Conservation (phyloP, 2,888 invertebrate species). For the Coremacera marginata region DNA sequence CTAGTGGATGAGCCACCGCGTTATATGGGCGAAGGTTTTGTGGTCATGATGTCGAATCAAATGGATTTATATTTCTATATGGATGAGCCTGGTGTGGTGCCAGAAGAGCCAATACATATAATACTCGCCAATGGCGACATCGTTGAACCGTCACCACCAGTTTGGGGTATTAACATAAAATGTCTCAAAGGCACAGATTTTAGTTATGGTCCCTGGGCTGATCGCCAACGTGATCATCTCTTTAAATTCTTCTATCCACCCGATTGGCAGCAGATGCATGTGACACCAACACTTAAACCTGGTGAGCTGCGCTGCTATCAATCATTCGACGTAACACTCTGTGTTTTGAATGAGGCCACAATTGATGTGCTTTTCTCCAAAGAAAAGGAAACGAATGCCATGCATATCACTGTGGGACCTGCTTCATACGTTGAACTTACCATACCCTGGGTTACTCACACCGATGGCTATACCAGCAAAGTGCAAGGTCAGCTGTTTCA, state of each 20-base stretch:
- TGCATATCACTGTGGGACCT: conserved; percentile 94
- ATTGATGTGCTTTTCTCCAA: conserved; percentile 97
- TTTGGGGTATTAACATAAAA: conserved; percentile 96
- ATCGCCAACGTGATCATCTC: conserved; percentile 93
- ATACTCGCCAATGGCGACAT: conserved; percentile 93
- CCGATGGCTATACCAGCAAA: conserved; percentile 90
- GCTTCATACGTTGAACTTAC: conserved; percentile 98
- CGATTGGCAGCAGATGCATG: conserved; percentile 83
- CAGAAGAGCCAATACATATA: conserved; percentile 90
- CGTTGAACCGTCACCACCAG: conserved; percentile 92
- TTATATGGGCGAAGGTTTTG: conserved; percentile 99
- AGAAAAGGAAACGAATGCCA: conserved; percentile 91
- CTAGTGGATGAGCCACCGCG: conserved; percentile 94
- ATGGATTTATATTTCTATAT: conserved; percentile 96
- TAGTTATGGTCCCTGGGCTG: conserved; percentile 99
- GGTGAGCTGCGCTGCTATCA: conserved; percentile 91
- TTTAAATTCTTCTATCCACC: conserved; percentile 97
- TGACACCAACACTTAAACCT: conserved; percentile 85
- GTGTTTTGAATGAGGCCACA: conserved; percentile 91
- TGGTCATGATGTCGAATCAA: conserved; percentile 94
- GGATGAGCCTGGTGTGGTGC: conserved; percentile 93
- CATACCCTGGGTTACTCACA: conserved; percentile 91
- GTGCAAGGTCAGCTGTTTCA: conserved; percentile 94
- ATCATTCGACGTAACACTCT: conserved; percentile 91
- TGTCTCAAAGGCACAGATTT: conserved; percentile 94